A percentile compares a stretch with the other conserved stretches of the same genome.
Conservation (phyloP, 1,140 invertebrate genomes). For the Reticulitermes speratus region DNA sequence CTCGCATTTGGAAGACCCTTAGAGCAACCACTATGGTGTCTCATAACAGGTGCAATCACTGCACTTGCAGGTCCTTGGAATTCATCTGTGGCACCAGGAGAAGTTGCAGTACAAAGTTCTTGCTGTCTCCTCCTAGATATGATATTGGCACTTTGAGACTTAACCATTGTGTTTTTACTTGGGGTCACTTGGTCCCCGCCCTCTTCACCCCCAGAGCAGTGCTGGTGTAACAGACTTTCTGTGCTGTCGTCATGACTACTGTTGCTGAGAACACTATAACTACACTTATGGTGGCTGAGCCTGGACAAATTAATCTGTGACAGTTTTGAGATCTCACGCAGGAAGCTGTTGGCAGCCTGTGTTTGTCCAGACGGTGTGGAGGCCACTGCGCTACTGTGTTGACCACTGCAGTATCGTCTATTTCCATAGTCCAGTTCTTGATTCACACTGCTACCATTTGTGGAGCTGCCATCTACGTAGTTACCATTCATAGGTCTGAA, state of each 20-base stretch:
- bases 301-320: conserved; percentile 70
- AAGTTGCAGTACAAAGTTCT: conserved; percentile 32
- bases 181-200: conserved; percentile 38
- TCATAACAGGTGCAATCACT: not conserved
- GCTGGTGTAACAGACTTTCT: conserved; percentile 57
- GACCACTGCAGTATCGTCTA: conserved; percentile 27
- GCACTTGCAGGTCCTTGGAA: not conserved
- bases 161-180: conserved; percentile 48
- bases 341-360: conserved; percentile 49
- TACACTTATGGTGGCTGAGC: conserved; percentile 65
- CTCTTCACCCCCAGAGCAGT: conserved; percentile 41
- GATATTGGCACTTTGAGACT: conserved; percentile 61
- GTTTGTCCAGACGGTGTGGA: not conserved
- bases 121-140: conserved; percentile 47
- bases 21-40: not conserved
- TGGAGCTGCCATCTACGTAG: conserved; percentile 31
- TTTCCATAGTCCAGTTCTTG: conserved; percentile 34
- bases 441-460: conserved; percentile 35
- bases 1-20: conserved; percentile 5
- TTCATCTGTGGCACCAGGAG: conserved; percentile 28
- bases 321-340: conserved; percentile 71
- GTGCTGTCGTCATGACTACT: conserved; percentile 61
- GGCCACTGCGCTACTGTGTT: conserved; percentile 17
- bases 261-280: conserved; percentile 67
- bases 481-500: conserved; percentile 45